Conservation (phyloP, 2,797 vertebrate species). For the Onychomys arenicola region DNA sequence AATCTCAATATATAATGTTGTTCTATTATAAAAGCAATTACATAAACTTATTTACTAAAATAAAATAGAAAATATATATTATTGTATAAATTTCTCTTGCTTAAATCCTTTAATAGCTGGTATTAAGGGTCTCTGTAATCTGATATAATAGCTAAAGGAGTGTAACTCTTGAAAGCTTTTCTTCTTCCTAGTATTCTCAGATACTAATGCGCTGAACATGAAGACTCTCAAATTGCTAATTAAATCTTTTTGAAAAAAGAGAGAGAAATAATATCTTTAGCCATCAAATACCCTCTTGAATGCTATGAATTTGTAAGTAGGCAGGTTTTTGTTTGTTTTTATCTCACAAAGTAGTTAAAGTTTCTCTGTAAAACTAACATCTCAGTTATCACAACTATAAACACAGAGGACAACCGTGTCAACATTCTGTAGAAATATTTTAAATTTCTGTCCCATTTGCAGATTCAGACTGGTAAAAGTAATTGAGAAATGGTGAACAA, state of each 20-base stretch:
- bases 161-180: neutral
- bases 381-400: constrained; percentile 3
- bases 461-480: neutral
- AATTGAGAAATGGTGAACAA: neutral
- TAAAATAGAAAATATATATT: neutral
- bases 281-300: neutral
- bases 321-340: neutral
- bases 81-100: neutral
- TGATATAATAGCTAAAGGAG: neutral
- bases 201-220: neutral
- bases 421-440: neutral
- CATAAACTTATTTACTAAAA: neutral
- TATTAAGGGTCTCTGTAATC: neutral
- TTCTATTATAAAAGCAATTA: neutral
- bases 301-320: neutral
- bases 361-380: neutral
- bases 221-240: neutral
- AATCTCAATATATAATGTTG: neutral
- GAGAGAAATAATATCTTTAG: neutral
- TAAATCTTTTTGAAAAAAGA: neutral
- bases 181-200: neutral
- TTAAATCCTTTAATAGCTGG: neutral
- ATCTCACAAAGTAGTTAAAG: neutral
- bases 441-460: neutral
- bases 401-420: neutral